These are phyloP conservation scores for Antheraea yamamai DNA, from an alignment of 2,888 invertebrate genomes.

Conservation along the genomic window DNA sequence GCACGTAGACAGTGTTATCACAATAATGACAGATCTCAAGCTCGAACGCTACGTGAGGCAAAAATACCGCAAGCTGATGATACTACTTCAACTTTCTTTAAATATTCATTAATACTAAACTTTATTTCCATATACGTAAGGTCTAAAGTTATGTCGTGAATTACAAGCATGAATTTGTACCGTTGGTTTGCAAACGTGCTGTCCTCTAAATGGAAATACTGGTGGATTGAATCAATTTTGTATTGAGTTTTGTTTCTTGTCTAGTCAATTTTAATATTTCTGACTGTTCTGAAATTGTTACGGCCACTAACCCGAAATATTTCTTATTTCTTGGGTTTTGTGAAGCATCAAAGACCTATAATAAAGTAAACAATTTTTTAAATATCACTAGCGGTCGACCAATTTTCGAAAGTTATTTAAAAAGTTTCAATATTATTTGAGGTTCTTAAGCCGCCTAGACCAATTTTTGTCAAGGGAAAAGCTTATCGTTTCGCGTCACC, in stretches of 20 bases:
- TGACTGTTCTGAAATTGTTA: neutral
- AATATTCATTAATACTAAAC: constrained; percentile 20
- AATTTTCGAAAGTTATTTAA: too few relatives aligned
- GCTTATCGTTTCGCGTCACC: too few relatives aligned
- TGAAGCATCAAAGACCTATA: neutral
- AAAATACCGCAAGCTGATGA: constrained; percentile 59
- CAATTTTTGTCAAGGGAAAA: too few relatives aligned
- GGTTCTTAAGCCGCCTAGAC: too few relatives aligned
- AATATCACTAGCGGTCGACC: too few relatives aligned
- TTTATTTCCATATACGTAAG: constrained; percentile 9
- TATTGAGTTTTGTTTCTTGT: constrained; percentile 14
- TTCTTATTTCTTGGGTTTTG: neutral
- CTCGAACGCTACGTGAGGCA: constrained; percentile 67
- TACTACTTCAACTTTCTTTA: constrained; percentile 11
- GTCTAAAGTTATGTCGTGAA: neutral
- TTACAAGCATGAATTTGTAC: constrained; percentile 9
- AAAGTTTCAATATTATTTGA: too few relatives aligned
- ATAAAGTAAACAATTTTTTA: neutral
- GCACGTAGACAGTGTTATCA: constrained; percentile 78
- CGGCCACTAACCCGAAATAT: neutral
- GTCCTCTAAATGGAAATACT: constrained; percentile 22
- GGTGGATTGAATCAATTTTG: constrained; percentile 26
- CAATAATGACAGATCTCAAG: constrained; percentile 78
- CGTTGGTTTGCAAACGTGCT: constrained; percentile 23
- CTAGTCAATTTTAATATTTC: neutral